Conservation (phyloP, 2,113 vertebrate genomes). For the Laticauda laticaudata region DNA sequence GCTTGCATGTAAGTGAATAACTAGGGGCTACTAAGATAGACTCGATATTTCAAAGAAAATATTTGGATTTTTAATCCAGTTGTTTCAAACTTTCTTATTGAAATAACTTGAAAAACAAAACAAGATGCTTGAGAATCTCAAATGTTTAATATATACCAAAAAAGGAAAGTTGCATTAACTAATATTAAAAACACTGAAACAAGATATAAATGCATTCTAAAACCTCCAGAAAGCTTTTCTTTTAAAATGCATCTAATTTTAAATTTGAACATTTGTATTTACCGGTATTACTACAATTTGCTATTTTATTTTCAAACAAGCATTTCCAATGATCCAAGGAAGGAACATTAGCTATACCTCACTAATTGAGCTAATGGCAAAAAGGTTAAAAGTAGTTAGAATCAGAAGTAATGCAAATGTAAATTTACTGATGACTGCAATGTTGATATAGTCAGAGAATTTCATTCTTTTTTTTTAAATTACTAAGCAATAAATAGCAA, state of each 20-base stretch:
- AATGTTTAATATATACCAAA: not conserved
- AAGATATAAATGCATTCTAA: not conserved
- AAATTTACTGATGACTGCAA: slow-evolving; percentile 18
- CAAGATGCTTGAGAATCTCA: not conserved
- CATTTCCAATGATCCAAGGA: slow-evolving; percentile 18
- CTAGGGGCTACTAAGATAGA: not conserved
- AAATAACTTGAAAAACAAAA: not conserved
- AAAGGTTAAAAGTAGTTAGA: slow-evolving; percentile 40
- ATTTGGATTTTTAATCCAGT: not conserved
- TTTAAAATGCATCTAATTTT: not conserved
- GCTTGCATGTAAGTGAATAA: not conserved
- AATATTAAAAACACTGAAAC: not conserved
- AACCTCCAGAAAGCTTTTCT: not conserved
- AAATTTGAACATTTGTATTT: not conserved
- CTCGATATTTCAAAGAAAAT: not conserved
- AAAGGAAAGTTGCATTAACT: not conserved
- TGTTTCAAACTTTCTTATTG: not conserved
- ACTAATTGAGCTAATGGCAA: slow-evolving; percentile 40
- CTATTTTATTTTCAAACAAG: not conserved
- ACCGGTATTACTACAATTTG: slow-evolving; percentile 20
- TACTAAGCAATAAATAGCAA: slow-evolving; percentile 8
- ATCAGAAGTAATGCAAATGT: slow-evolving; percentile 3
- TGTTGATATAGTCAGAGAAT: not conserved
- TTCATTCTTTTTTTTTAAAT: slow-evolving; percentile 20
- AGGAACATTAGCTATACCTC: slow-evolving; percentile 37